Evolutionary conservation across 2,113 vertebrate genomes (phyloP).

Genomic region (Psammodynastes pulverulentus): DNA sequence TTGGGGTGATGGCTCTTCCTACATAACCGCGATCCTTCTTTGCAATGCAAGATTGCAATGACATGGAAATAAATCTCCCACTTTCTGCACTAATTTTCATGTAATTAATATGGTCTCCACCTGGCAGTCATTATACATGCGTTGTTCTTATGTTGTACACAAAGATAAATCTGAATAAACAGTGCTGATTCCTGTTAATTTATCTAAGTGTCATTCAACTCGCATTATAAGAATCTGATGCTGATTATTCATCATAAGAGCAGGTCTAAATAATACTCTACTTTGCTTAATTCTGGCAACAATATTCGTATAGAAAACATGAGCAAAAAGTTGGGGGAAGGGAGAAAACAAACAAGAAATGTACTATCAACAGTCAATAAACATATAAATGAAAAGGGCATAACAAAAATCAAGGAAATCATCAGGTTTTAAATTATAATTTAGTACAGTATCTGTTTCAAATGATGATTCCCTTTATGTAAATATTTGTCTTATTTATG

Average conservation of each 20-base stretch:
- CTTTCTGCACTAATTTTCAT: background rate
- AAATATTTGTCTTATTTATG: slow-evolving; percentile 33
- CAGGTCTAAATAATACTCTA: slow-evolving; percentile 16
- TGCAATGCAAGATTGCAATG: background rate
- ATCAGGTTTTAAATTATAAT: background rate
- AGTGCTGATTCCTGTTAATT: background rate
- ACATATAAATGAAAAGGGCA: slow-evolving; percentile 18
- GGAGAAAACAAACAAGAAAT: background rate
- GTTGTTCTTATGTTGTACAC: background rate
- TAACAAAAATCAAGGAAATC: slow-evolving; percentile 26
- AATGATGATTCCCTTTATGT: slow-evolving; percentile 8
- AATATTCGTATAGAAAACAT: slow-evolving; percentile 15
- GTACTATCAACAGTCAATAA: slow-evolving; percentile 3
- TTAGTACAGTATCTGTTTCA: background rate
- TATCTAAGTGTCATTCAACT: slow-evolving; percentile 22
- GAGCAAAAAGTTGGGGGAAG: background rate
- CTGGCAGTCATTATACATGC: background rate
- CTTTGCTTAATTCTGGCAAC: background rate
- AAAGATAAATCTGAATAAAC: slow-evolving; percentile 25
- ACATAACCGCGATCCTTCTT: background rate
- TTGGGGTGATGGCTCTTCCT: background rate
- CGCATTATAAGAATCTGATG: slow-evolving; percentile 16
- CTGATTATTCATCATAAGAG: slow-evolving; percentile 22
- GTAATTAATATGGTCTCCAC: background rate
- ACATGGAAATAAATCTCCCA: background rate